Evolutionary conservation across 1,140 invertebrate genomes (phyloP).

Genomic region (Penaeus vannamei): DNA sequence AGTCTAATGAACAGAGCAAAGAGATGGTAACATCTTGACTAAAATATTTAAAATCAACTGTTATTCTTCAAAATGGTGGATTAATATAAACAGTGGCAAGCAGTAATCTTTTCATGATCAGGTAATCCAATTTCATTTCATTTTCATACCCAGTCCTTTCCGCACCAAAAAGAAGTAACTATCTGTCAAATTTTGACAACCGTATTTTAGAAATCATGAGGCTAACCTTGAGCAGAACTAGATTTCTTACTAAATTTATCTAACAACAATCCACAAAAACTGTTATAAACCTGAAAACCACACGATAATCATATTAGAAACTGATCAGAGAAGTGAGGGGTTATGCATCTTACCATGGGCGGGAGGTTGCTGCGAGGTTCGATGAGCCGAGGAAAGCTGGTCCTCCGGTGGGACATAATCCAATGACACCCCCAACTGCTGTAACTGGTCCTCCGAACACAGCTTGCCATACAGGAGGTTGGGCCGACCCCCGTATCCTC

Average conservation of each 20-base stretch:
- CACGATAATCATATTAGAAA: neutral
- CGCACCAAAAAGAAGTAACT: no score
- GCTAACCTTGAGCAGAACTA: no score
- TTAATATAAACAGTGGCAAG: no score
- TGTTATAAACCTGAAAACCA: neutral
- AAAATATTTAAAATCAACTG: no score
- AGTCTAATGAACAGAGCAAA: no score
- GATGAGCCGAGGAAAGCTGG: constrained; percentile 53
- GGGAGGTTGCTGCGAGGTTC: constrained; percentile 48
- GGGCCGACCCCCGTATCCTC: constrained; percentile 60
- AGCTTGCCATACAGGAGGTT: constrained; percentile 67
- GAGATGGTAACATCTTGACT: no score
- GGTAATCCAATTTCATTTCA: no score
- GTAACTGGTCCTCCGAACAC: constrained; percentile 66
- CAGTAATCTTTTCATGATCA: no score
- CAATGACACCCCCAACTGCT: constrained; percentile 62
- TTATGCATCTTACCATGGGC: constrained; percentile 44
- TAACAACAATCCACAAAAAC: neutral
- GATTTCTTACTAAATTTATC: neutral
- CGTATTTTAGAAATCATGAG: no score
- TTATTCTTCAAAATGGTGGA: no score
- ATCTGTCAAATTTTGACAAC: no score
- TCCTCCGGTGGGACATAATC: constrained; percentile 56
- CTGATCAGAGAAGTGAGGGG: neutral
- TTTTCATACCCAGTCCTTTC: no score